phyloP scores from a whole-genome alignment of 1,140 invertebrate species.

The Penaeus japonicus region DNA sequence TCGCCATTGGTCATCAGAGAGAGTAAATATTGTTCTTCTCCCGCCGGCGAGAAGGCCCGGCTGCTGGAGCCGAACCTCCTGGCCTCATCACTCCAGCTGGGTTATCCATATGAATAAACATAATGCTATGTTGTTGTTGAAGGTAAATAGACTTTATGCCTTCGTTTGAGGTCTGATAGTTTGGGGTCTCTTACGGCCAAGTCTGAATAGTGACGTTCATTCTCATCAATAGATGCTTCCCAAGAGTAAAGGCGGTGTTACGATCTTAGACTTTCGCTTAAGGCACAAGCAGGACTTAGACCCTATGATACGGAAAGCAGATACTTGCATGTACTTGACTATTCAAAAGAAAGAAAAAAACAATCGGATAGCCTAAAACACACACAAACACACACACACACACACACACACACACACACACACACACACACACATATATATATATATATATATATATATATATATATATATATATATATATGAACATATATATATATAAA shows the following conservation, averaged over 20 bases:
- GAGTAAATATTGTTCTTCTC: slow-evolving; percentile 55
- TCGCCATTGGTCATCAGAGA: slow-evolving; percentile 55
- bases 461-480: no score
- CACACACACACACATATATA: no score
- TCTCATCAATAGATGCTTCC: slow-evolving; percentile 1
- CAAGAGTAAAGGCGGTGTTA: neutral
- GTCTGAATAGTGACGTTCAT: slow-evolving; percentile 25
- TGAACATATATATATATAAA: no score
- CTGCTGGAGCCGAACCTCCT: slow-evolving; percentile 19
- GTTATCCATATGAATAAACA: slow-evolving; percentile 55
- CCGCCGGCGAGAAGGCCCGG: slow-evolving; percentile 32
- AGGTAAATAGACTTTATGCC: slow-evolving; percentile 54
- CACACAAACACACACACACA: no score
- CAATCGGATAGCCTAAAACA: no score
- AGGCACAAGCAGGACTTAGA: no score
- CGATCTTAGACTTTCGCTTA: no score
- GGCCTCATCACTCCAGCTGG: slow-evolving; percentile 46
- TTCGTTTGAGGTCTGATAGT: slow-evolving; percentile 34
- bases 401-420: no score
- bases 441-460: no score
- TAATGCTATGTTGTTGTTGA: slow-evolving; percentile 48
- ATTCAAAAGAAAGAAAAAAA: no score
- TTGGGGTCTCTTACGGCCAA: slow-evolving; percentile 19
- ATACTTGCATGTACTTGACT: no score
- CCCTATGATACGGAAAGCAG: no score